Base-by-base conservation (phyloP, 2,797 vertebrate genomes). In the Cynopterus sphinx region DNA sequence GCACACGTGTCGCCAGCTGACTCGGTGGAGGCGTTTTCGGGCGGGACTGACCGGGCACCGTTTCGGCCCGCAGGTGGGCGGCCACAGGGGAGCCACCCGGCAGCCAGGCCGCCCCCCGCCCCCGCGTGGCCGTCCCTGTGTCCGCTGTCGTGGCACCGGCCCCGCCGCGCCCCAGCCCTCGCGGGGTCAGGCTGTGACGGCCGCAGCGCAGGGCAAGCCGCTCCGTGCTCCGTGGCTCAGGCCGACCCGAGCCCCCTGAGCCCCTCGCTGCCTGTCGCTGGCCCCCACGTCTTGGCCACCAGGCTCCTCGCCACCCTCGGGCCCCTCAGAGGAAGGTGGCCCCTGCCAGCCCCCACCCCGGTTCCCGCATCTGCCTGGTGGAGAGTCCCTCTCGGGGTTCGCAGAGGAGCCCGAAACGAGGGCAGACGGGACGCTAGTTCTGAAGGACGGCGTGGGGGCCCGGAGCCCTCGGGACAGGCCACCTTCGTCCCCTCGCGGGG, bases 121-220 rank as follows among this genome's bases (percentile, higher is more conserved):
- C 10, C 5, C n/a, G n/a, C n/a, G n/a, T n/a, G n/a, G 3, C 28
- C 17, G 4, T 15, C 41, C 9, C n/a, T 9, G 8, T 13, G 2
- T 28, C 75, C 17, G 2, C 39, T 21, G 51, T 36, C 75, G 15
- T 17, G 3, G 5, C 24, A 5, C 19, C 16, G 31, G 12, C 33
- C 43, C 82, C 21, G 55, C 13, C 13, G 0, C 1, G 3, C 33
- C 26, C 21, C 2, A 7, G 57, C n/a, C n/a, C 24, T 31, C 1
- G 2, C 9, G 24, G 41, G 63, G 63, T 26, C 49, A 1, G 11
- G 10, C 49, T 19, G 49, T n/a, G 17, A 28, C 9, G 63, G 68
- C 19, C 2, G 39, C 6, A 2, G 39, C 0, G 59, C 59, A 43
- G 13, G 59, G 59, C 59, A 15, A 15, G 15, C 4, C 8, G 71